These are phyloP conservation scores for mouse (Mus musculus) DNA, from an alignment of 2,113 vertebrate genomes.

Conservation along the genomic window GRCm39 chr2:179579501-179580000, in stretches of 20 bases:
- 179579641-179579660: no score
- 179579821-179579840: rapidly evolving
- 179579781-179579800: no score
- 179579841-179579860: background rate
- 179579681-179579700: background rate
- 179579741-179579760: background rate
- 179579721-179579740: background rate
- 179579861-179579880: rapidly evolving
- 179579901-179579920: background rate
- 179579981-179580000: background rate
- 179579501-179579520: background rate
- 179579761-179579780: background rate
- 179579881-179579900: rapidly evolving
- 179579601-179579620: background rate
- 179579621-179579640: background rate
- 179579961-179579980: background rate
- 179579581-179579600: background rate
- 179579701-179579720: background rate
- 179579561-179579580: background rate
- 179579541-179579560: background rate
- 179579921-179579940: no score
- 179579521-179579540: no score
- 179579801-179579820: background rate
- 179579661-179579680: background rate
- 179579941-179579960: background rate